Conservation (phyloP, 2,888 invertebrate species). For the Buathra laborator region DNA sequence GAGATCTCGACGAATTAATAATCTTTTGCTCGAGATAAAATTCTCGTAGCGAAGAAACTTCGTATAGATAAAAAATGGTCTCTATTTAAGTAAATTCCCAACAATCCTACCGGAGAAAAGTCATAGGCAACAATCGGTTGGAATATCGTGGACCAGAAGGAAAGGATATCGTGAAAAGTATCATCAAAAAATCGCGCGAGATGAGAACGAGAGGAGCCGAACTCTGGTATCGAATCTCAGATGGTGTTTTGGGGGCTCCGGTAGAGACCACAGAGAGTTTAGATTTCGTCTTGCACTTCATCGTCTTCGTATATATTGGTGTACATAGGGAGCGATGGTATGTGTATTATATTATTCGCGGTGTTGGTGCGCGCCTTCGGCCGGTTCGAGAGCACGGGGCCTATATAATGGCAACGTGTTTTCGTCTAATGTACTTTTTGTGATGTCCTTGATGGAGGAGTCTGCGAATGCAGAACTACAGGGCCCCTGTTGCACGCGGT, state of each 20-base stretch:
- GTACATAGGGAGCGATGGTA: conserved; percentile 12
- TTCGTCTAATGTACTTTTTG: conserved; percentile 85
- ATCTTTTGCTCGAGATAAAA: no score
- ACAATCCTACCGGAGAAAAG: no score
- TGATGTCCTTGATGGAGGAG: conserved; percentile 85
- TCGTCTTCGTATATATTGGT: conserved; percentile 19
- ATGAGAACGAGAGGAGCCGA: conserved; percentile 5
- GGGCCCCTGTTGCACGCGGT: conserved; percentile 75
- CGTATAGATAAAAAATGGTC: no score
- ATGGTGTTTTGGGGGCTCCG: neutral
- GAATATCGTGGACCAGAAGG: neutral
- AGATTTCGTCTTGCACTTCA: conserved; percentile 53
- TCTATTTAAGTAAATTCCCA: no score
- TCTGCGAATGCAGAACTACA: conserved; percentile 85
- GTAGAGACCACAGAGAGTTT: conserved; percentile 45
- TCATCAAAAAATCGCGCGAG: neutral
- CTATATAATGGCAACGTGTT: conserved; percentile 84
- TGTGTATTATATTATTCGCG: neutral
- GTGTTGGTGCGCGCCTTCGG: conserved; percentile 5
- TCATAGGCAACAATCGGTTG: no score
- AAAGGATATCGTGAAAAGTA: conserved; percentile 20
- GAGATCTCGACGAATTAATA: no score
- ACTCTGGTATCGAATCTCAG: conserved; percentile 9
- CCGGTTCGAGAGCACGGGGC: conserved; percentile 59
- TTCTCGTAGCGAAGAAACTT: no score